Percentiles rank a stretch among this genome's conserved stretches.
Conservation (phyloP, 1,140 invertebrate genomes). For the Radopholus similis region DNA sequence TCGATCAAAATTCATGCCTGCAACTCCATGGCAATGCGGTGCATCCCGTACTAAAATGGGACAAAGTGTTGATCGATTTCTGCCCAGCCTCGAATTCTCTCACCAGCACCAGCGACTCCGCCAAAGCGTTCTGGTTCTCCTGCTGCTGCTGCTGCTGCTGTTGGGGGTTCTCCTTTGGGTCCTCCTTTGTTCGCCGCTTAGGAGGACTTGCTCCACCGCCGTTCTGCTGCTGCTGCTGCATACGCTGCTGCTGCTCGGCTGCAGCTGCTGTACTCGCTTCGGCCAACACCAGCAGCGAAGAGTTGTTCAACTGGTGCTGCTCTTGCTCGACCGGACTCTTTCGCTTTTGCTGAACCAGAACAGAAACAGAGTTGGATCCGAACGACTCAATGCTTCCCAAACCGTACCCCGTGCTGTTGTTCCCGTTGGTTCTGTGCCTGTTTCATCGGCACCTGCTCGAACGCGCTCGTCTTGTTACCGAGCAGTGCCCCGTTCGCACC, state of each 20-base stretch:
- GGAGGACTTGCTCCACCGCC: not conserved
- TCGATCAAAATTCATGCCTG: too few species aligned
- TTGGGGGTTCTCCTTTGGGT: not conserved
- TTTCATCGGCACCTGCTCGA: not conserved
- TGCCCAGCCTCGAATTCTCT: not conserved
- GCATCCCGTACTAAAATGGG: conserved; percentile 26
- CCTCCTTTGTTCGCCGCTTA: not conserved
- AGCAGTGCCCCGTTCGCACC: too few species aligned
- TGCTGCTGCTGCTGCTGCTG: not conserved
- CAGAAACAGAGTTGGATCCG: not conserved
- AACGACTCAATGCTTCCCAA: not conserved
- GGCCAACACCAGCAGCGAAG: not conserved
- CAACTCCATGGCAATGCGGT: conserved; percentile 31
- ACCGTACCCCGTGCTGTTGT: not conserved
- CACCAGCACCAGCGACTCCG: conserved; percentile 13
- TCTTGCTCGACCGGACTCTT: not conserved
- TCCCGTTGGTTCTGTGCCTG: not conserved
- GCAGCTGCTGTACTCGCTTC: not conserved
- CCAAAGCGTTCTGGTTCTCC: not conserved
- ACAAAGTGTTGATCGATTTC: not conserved
- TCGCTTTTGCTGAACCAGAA: not conserved
- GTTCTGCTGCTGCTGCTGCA: too few species aligned
- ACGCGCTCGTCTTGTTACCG: not conserved
- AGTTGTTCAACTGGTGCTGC: not conserved
- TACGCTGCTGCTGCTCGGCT: not conserved